Evolutionary conservation across 2,113 vertebrate genomes (phyloP).

Genomic region (Gallinago media): DNA sequence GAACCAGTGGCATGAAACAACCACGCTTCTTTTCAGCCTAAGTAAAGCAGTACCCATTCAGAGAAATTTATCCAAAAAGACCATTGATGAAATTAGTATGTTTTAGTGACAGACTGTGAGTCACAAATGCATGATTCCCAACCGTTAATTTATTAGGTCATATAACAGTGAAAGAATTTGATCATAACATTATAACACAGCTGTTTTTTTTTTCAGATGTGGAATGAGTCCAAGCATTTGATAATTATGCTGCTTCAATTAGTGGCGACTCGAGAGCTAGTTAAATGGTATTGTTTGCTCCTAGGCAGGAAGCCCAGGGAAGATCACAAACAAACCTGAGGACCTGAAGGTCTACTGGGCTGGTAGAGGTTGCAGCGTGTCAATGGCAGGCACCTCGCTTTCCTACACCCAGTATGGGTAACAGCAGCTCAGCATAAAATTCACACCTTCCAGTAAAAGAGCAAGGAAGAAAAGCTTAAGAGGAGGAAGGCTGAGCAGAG

Average conservation of each 20-base stretch:
- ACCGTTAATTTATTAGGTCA: slow-evolving; percentile 34
- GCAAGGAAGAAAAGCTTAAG: background rate
- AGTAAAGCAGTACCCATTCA: background rate
- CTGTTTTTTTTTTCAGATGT: slow-evolving; percentile 44
- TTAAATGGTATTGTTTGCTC: slow-evolving; percentile 28
- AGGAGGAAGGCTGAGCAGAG: background rate
- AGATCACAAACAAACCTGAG: background rate
- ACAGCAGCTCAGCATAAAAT: background rate
- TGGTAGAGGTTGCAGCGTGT: background rate
- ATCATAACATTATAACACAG: slow-evolving; percentile 40
- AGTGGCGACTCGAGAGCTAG: background rate
- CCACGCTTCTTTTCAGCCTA: background rate
- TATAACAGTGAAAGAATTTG: slow-evolving; percentile 24
- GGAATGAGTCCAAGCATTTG: slow-evolving; percentile 5
- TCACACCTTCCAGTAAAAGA: background rate
- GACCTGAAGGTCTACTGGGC: background rate
- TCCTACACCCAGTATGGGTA: background rate
- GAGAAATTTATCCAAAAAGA: slow-evolving; percentile 2
- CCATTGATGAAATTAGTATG: slow-evolving; percentile 14
- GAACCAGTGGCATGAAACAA: background rate
- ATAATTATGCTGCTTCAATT: slow-evolving; percentile 47
- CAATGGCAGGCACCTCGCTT: background rate
- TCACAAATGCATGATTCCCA: background rate
- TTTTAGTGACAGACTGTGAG: slow-evolving; percentile 45
- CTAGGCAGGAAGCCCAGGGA: slow-evolving; percentile 31